Evolutionary conservation across 1,140 invertebrate genomes (phyloP), one percentile per base, ranked within the genome.

Genomic region (Halyomorpha halys): DNA sequence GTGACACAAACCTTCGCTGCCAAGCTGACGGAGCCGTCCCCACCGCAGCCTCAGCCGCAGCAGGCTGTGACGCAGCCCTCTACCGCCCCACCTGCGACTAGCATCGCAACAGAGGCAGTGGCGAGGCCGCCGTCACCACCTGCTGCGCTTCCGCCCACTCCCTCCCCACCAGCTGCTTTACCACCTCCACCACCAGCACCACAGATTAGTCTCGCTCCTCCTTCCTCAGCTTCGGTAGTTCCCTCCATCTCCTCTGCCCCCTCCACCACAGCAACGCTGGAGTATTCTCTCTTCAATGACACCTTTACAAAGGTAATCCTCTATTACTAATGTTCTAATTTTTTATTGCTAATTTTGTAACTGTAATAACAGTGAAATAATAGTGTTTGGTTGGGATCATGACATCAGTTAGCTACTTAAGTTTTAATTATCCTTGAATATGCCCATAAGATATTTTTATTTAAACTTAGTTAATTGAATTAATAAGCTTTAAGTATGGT

Each of bases 221-320:
- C 61, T 45, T 44, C 44, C 25, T 62, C 61, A 13, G 39, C 44
- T 15, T 47, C 64, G 8, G 30, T 59, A 9, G 45, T 64, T n/a
- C 59, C 63, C 13, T n/a, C 51, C 39, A 34, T 59, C 16, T 30
- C 61, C 14, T 59, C 62, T 18, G 23, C 63, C 9, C 21, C 62
- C 45, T 16, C 45, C 30, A 59, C 54, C 51, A 59, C 62, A 25
- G 74, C 75, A 13, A 76, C 76, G 0, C 76, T 82, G 16, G 86
- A 89, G 67, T 92, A 91, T 73, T 87, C 87, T 1, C 78, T 91
- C 8, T 91, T 92, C 69, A 86, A 87, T 69, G 85, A 88, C 70
- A 78, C 79, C 1, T 85, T 85, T 68, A 80, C 80, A 60, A 83
- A 83, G 72, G 77, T 27, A 25, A 59, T 59, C 19, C 3, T 56